Percentiles rank a stretch among this genome's conserved stretches.
phyloP scores from a whole-genome alignment of 64 coral and sea anemone species.

The Acropora yongei region DNA sequence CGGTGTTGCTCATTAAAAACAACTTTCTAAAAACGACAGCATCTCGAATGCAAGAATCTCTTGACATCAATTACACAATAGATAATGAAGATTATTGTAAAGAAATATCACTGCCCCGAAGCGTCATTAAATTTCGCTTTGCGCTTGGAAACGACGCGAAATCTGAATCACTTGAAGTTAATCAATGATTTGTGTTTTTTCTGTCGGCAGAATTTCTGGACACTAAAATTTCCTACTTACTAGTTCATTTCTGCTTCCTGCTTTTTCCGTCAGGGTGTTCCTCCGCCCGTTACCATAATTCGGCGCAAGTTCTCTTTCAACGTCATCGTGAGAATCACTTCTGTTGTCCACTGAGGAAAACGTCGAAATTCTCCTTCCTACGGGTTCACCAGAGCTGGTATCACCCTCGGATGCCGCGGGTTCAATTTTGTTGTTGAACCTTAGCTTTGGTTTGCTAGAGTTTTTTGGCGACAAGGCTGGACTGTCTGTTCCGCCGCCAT shows the following conservation, averaged over 20 bases:
- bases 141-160: no score
- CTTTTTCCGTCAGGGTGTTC: constrained; percentile 20
- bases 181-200: no score
- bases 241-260: constrained; percentile 37
- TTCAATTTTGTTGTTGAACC: constrained; percentile 69
- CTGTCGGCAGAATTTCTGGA: no score
- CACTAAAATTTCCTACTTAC: neutral
- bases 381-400: neutral
- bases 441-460: constrained; percentile 25
- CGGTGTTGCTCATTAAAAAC: no score
- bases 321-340: constrained; percentile 31
- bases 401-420: constrained; percentile 6
- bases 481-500: neutral
- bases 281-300: neutral
- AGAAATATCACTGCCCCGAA: no score
- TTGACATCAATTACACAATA: no score
- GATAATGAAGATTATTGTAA: no score
- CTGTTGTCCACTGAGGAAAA: constrained; percentile 11
- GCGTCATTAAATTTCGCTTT: no score
- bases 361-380: neutral
- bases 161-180: no score
- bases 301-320: constrained; percentile 37
- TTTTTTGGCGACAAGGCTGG: neutral
- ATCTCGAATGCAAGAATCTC: no score
- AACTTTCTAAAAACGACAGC: no score